Evolutionary conservation across 2,113 vertebrate species (phyloP).

Genomic region (cattle (Bos taurus)): DNA sequence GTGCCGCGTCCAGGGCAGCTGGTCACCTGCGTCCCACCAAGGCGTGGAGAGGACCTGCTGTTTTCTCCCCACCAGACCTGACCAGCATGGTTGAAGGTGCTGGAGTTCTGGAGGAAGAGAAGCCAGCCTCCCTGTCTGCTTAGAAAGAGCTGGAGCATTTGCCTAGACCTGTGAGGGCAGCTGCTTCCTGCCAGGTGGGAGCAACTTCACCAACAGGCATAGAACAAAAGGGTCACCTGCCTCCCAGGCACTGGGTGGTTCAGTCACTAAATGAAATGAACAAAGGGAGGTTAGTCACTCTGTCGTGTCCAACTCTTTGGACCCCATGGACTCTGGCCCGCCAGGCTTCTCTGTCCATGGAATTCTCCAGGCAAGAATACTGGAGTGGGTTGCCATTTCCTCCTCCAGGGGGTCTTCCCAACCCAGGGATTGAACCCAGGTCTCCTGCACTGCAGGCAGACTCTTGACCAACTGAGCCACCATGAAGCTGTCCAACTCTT

Average conservation of each 20-base stretch:
- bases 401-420: neutral
- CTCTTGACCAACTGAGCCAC: neutral
- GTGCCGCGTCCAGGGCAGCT: neutral
- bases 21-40: neutral
- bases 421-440: neutral
- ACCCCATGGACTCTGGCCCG: neutral
- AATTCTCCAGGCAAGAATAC: neutral
- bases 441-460: neutral
- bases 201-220: neutral
- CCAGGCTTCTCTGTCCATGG: neutral
- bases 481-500: neutral
- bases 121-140: neutral
- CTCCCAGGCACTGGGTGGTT: neutral
- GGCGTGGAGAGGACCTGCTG: too few relatives aligned
- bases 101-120: neutral
- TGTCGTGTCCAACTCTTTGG: neutral
- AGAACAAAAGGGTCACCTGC: neutral
- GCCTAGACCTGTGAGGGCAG: neutral
- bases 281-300: neutral
- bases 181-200: neutral
- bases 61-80: neutral
- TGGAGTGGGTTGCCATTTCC: neutral
- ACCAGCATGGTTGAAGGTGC: fast-evolving
- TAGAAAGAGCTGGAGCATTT: neutral
- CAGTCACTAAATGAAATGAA: neutral